Conservation (phyloP, 2,113 vertebrate genomes). For the Alethe diademata region DNA sequence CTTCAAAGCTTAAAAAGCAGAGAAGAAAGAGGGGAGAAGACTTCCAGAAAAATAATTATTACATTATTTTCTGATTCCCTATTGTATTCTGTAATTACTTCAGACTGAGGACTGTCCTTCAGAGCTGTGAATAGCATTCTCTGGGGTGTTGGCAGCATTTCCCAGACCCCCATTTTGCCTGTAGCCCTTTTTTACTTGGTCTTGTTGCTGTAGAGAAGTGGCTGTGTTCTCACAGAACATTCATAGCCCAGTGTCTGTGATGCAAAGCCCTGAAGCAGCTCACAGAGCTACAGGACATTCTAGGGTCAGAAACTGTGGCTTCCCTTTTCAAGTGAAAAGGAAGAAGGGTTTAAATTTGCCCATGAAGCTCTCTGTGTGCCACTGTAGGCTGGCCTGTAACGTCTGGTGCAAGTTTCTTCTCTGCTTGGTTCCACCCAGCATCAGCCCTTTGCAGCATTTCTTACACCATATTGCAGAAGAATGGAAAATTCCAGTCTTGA, state of each 20-base stretch:
- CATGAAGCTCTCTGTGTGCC: neutral
- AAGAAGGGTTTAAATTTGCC: neutral
- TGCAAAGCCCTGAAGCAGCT: neutral
- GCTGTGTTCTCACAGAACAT: neutral
- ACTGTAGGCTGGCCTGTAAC: neutral
- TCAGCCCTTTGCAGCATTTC: neutral
- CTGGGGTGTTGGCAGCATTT: neutral
- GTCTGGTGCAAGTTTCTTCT: neutral
- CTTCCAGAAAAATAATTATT: neutral
- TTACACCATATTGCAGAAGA: neutral
- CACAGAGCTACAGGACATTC: neutral
- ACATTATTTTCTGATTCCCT: neutral
- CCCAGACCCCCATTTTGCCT: neutral
- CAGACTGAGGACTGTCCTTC: neutral
- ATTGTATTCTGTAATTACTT: neutral
- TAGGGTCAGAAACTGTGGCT: neutral
- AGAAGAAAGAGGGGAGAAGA: neutral
- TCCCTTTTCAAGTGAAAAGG: neutral
- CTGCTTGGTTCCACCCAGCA: neutral
- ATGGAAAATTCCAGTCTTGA: neutral
- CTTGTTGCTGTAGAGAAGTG: neutral
- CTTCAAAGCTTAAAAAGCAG: slow-evolving; percentile 7
- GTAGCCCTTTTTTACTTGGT: neutral
- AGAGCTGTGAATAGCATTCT: neutral
- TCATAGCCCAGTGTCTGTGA: neutral